These are phyloP conservation scores for Okapia johnstoni DNA, from an alignment of 2,113 vertebrate species.

Conservation along the genomic window DNA sequence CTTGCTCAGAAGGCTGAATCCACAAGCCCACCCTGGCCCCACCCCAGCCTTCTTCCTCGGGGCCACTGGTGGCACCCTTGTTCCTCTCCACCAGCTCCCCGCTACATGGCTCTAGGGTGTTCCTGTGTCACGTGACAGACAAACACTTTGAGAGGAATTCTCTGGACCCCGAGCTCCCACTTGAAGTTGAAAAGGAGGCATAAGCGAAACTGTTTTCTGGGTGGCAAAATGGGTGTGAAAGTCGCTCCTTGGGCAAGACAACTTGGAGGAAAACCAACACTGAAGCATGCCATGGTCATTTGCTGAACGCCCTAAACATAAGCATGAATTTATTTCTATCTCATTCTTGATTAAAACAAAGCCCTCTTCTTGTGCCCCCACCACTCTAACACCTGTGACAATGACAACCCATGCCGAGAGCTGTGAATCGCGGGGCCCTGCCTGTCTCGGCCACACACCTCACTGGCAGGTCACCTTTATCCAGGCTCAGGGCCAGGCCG, in stretches of 20 bases:
- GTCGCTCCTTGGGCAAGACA: not conserved
- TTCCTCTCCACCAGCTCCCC: not conserved
- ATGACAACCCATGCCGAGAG: not conserved
- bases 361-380: not conserved
- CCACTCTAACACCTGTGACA: not conserved
- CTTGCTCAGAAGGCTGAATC: not conserved
- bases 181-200: not conserved
- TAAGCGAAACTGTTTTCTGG: not conserved
- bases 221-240: not conserved
- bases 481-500: not conserved
- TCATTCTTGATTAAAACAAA: not conserved
- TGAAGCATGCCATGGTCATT: not conserved
- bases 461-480: rapidly evolving
- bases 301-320: not conserved
- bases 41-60: not conserved
- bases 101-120: not conserved
- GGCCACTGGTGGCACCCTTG: not conserved
- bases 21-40: not conserved
- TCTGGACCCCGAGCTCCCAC: not conserved
- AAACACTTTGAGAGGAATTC: not conserved
- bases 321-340: not conserved
- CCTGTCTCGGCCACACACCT: not conserved
- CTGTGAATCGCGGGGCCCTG: rapidly evolving
- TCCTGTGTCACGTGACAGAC: not conserved
- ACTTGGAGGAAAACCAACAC: not conserved